These are phyloP conservation scores for Sinonovacula constricta DNA, from an alignment of 1,140 invertebrate genomes.

Conservation along the genomic window DNA sequence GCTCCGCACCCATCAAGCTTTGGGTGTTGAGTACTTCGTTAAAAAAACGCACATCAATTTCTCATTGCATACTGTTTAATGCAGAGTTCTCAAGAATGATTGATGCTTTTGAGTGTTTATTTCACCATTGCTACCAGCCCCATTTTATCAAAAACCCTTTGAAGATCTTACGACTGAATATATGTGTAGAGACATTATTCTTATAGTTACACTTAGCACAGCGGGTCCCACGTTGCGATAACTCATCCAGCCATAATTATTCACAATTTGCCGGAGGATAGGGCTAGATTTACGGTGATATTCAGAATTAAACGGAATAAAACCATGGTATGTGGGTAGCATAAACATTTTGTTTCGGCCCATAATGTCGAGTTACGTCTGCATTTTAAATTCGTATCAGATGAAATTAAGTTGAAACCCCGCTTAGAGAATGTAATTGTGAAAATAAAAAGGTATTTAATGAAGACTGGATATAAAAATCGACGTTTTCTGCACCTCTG, in stretches of 20 bases:
- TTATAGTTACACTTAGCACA: constrained; percentile 38
- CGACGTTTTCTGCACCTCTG: too few species aligned
- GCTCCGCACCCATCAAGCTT: constrained; percentile 38
- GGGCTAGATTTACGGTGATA: not conserved
- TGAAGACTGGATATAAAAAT: too few species aligned
- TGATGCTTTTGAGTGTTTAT: constrained; percentile 38
- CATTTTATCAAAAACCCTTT: constrained; percentile 31
- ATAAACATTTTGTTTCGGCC: not conserved
- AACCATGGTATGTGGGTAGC: not conserved
- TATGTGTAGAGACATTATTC: constrained; percentile 38
- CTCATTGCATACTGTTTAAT: constrained; percentile 50
- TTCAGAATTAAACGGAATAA: not conserved
- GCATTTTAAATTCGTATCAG: too few species aligned
- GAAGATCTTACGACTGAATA: constrained; percentile 30
- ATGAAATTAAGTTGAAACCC: too few species aligned
- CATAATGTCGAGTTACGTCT: too few species aligned
- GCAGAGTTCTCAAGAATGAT: constrained; percentile 27
- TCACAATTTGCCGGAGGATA: constrained; percentile 8
- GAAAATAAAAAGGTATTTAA: too few species aligned
- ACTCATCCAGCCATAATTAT: constrained; percentile 27
- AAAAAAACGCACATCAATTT: constrained; percentile 44
- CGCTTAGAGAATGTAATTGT: too few species aligned
- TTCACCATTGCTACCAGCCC: constrained; percentile 17
- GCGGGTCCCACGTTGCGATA: constrained; percentile 17
- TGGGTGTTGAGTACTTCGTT: constrained; percentile 32